Evolutionary conservation across 2,113 vertebrate species (phyloP).

Genomic region (Pteruthius melanotis): DNA sequence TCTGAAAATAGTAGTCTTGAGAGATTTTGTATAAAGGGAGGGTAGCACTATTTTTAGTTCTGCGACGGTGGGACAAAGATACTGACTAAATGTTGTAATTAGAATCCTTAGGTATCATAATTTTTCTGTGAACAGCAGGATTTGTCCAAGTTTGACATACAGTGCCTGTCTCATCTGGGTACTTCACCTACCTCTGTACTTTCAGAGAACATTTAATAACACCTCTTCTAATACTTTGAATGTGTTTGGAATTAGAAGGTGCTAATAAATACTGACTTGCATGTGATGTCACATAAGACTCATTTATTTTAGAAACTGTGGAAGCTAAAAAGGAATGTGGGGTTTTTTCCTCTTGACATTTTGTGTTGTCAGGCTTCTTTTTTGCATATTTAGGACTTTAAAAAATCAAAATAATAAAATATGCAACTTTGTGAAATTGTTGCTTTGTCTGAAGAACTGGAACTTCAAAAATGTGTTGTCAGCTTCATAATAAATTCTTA

Average conservation of each 20-base stretch:
- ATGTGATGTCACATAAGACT: neutral
- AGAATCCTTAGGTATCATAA: neutral
- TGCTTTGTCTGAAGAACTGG: neutral
- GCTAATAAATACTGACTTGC: neutral
- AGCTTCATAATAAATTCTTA: slow-evolving; percentile 23
- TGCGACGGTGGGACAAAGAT: neutral
- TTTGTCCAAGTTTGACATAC: neutral
- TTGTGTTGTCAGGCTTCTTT: neutral
- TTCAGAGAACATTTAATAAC: neutral
- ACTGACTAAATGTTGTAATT: neutral
- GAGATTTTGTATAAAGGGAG: neutral
- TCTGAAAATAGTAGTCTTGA: neutral
- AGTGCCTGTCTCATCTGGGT: neutral
- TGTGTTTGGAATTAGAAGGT: neutral
- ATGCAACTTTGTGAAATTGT: neutral
- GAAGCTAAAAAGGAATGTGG: neutral
- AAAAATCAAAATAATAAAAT: neutral
- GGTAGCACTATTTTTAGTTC: neutral
- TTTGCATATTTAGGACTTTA: neutral
- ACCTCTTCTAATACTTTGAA: neutral
- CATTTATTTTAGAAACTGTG: neutral
- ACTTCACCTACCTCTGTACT: neutral
- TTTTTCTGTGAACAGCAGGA: neutral
- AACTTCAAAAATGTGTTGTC: neutral
- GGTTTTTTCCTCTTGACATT: neutral